phyloP scores from a whole-genome alignment of 2,113 vertebrate genomes.

The Craseonycteris thonglongyai region DNA sequence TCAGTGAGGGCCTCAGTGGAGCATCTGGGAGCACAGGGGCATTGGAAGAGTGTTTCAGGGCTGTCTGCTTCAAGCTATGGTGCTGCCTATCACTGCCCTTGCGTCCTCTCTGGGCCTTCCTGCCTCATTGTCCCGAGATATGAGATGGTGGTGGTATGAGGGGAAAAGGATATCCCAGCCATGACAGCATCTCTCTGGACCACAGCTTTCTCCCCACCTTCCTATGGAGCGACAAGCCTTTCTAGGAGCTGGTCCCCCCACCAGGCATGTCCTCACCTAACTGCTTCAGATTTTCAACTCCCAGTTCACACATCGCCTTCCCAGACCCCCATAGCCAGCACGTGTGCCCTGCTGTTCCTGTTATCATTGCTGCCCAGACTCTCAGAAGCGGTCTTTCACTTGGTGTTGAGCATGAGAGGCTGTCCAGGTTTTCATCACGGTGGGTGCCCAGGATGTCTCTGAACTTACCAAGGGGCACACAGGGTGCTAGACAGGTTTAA shows the following conservation, averaged over 20 bases:
- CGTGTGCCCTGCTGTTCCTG: not conserved
- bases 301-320: not conserved
- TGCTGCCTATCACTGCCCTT: not conserved
- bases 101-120: not conserved
- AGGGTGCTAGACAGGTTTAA: not conserved
- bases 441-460: not conserved
- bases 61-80: not conserved
- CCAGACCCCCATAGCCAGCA: rapidly evolving
- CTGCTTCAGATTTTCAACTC: not conserved
- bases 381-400: not conserved
- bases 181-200: not conserved
- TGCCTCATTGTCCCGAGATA: not conserved
- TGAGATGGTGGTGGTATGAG: not conserved
- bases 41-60: not conserved
- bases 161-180: not conserved
- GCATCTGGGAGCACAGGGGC: not conserved
- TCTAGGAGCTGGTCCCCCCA: not conserved
- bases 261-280: not conserved
- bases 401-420: not conserved
- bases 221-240: not conserved
- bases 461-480: not conserved
- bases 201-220: not conserved
- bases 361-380: rapidly evolving
- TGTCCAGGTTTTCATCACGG: not conserved
- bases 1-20: rapidly evolving